A percentile compares a stretch with the other conserved stretches of the same genome.
These are phyloP conservation scores for Scortum barcoo DNA, from an alignment of 2,113 vertebrate genomes.

Conservation along the genomic window DNA sequence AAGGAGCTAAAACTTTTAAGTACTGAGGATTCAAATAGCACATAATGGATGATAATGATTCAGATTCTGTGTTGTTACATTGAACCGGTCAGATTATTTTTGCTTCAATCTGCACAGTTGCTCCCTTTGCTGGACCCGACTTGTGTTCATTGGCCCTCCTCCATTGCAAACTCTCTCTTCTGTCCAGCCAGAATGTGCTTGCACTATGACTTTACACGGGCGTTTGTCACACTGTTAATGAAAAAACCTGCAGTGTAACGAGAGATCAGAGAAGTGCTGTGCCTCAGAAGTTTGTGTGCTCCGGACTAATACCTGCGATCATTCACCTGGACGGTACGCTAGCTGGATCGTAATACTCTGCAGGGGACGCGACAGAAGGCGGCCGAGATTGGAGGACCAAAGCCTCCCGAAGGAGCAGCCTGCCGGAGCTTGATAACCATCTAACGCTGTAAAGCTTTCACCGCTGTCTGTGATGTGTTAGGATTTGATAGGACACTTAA, in stretches of 20 bases:
- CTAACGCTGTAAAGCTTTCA: conserved; percentile 36
- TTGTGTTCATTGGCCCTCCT: background rate
- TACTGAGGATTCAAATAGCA: background rate
- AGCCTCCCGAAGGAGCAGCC: conserved; percentile 41
- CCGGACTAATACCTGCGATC: conserved; percentile 83
- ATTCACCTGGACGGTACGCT: conserved; percentile 80
- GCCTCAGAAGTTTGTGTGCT: conserved; percentile 84
- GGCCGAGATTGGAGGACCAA: conserved; percentile 23
- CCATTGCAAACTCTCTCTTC: conserved; percentile 18
- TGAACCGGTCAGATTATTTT: conserved; percentile 14
- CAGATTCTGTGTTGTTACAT: background rate
- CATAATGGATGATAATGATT: background rate
- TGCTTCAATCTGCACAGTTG: conserved; percentile 32
- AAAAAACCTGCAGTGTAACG: conserved; percentile 84
- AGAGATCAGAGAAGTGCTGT: conserved; percentile 81
- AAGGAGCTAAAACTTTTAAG: background rate
- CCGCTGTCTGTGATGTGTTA: conserved; percentile 45
- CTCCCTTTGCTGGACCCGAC: conserved; percentile 10
- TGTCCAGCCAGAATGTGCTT: conserved; percentile 44
- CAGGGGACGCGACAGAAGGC: conserved; percentile 30
- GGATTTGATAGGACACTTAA: conserved; percentile 74
- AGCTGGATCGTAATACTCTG: conserved; percentile 81
- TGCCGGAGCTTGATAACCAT: conserved; percentile 34
- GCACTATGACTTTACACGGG: conserved; percentile 40
- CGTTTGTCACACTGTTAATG: conserved; percentile 68